Percentiles rank a stretch among this genome's conserved stretches.
These are phyloP conservation scores for Morinoia aosen DNA, from an alignment of 2,888 invertebrate genomes.

Conservation along the genomic window DNA sequence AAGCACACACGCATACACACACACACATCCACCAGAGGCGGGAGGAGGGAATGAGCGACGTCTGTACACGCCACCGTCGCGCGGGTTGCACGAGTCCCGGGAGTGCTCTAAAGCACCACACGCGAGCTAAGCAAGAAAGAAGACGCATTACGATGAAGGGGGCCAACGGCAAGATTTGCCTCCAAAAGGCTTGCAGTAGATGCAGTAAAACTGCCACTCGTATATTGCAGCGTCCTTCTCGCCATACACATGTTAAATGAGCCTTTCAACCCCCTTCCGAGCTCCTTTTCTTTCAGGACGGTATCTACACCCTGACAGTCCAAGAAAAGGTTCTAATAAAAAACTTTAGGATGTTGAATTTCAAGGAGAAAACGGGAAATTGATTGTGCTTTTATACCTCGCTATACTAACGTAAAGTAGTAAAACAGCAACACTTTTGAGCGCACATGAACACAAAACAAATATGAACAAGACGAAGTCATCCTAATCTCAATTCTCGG, in stretches of 20 bases:
- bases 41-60: background rate
- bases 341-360: background rate
- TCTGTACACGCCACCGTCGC: background rate
- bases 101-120: slow-evolving; percentile 38
- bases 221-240: background rate
- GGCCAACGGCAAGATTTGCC: slow-evolving; percentile 30
- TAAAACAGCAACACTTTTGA: no score
- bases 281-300: background rate
- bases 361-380: background rate
- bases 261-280: background rate
- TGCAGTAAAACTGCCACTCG: background rate
- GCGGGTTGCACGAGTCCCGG: slow-evolving; percentile 5
- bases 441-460: no score
- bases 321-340: background rate
- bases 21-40: background rate
- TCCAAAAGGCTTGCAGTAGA: slow-evolving; percentile 14
- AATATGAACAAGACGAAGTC: no score
- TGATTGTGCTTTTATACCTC: background rate
- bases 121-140: background rate
- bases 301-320: background rate
- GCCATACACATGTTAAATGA: slow-evolving; percentile 5
- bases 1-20: no score
- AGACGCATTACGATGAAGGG: slow-evolving; percentile 42
- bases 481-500: no score
- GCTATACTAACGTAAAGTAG: no score